phyloP scores from a whole-genome alignment of 2,888 invertebrate genomes.

The Agrypnus murinus region DNA sequence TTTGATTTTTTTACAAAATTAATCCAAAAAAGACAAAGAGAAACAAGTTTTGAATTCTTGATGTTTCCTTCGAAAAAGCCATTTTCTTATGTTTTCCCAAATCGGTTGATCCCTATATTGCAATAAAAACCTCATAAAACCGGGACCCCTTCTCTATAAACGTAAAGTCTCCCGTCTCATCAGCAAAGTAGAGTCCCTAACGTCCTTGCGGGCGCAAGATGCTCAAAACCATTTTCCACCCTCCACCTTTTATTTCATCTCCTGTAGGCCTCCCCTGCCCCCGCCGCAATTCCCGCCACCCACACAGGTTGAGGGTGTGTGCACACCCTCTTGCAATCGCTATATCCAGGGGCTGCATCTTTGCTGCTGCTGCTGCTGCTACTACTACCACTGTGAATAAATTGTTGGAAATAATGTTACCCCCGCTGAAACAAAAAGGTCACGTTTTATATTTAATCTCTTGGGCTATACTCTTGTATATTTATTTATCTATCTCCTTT shows the following conservation, averaged over 20 bases:
- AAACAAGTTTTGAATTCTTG: background rate
- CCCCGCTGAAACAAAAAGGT: slow-evolving; percentile 36
- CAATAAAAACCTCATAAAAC: slow-evolving; percentile 2
- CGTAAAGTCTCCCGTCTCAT: slow-evolving; percentile 22
- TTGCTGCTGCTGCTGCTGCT: slow-evolving; percentile 25
- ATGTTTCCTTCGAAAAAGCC: background rate
- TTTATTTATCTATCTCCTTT: too few relatives aligned
- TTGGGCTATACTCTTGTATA: too few relatives aligned
- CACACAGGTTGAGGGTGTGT: slow-evolving; percentile 50
- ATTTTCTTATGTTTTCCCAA: background rate
- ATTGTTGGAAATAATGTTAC: slow-evolving; percentile 18
- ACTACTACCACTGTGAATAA: slow-evolving; percentile 16
- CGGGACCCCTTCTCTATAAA: background rate
- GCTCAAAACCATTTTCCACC: slow-evolving; percentile 53
- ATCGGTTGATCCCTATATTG: background rate
- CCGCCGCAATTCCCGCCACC: slow-evolving; percentile 35
- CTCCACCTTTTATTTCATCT: slow-evolving; percentile 54
- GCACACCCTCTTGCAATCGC: slow-evolving; percentile 56
- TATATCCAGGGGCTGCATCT: slow-evolving; percentile 50
- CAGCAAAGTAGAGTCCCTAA: slow-evolving; percentile 12
- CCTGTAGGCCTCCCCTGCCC: slow-evolving; percentile 46
- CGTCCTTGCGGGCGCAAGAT: slow-evolving; percentile 25
- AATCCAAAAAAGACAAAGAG: background rate
- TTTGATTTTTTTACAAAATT: too few relatives aligned
- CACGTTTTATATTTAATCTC: slow-evolving; percentile 46